Evolutionary conservation across 2,797 vertebrate genomes (phyloP).

Genomic region (Muraenolepis orangiensis): DNA sequence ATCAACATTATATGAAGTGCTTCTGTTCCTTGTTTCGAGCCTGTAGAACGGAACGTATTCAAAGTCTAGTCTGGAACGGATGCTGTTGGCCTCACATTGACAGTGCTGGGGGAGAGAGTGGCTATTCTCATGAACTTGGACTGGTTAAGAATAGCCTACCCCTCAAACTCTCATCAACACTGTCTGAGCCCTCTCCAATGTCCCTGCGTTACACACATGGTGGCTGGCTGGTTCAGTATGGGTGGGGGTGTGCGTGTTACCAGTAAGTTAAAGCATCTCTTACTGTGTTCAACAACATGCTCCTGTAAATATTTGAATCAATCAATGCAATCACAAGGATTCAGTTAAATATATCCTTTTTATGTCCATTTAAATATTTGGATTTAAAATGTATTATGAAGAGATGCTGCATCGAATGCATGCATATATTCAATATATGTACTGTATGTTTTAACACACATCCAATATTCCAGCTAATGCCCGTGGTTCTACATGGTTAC

Average conservation of each 20-base stretch:
- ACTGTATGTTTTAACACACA: background rate
- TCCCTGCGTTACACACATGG: constrained; percentile 33
- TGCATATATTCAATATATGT: background rate
- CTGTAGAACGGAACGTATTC: background rate
- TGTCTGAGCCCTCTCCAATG: constrained; percentile 20
- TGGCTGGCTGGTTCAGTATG: constrained; percentile 9
- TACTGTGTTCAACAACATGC: background rate
- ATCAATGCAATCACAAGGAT: background rate
- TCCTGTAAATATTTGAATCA: background rate
- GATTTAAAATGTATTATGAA: background rate
- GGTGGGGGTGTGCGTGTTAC: background rate
- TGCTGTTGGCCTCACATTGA: background rate
- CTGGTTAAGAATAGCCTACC: background rate
- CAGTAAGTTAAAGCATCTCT: background rate
- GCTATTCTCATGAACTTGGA: background rate
- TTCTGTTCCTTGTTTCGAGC: background rate
- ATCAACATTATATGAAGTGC: background rate
- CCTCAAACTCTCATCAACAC: constrained; percentile 5
- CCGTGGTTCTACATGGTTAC: background rate
- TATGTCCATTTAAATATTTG: background rate
- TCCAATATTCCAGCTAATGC: background rate
- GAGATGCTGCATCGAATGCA: background rate
- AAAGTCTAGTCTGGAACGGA: background rate
- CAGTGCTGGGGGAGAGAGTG: background rate
- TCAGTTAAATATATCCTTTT: background rate